phyloP scores from a whole-genome alignment of 2,113 vertebrate genomes.

The Gobiocypris rarus region DNA sequence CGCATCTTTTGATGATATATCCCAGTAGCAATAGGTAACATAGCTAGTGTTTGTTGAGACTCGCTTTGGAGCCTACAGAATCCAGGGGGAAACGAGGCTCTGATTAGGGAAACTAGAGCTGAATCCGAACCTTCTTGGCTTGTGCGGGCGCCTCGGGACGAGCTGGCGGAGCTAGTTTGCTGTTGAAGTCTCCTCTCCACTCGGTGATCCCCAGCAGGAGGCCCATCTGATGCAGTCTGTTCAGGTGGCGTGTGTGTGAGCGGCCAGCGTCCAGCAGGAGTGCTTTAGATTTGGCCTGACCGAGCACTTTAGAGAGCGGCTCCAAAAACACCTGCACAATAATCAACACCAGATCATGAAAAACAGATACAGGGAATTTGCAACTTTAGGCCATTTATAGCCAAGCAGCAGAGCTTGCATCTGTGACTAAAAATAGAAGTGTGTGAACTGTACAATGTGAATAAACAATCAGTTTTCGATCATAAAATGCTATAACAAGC shows the following conservation, averaged over 20 bases:
- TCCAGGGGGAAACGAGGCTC: background rate
- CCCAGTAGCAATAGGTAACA: no score
- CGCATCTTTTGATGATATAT: no score
- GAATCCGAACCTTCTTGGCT: background rate
- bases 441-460: no score
- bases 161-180: slow-evolving; percentile 63
- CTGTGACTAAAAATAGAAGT: no score
- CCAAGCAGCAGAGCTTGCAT: no score
- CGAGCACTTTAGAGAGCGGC: slow-evolving; percentile 75
- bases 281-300: slow-evolving; percentile 77
- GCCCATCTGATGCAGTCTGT: slow-evolving; percentile 77
- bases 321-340: slow-evolving; percentile 76
- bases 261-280: slow-evolving; percentile 69
- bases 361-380: no score
- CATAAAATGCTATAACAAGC: no score
- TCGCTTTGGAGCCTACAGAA: background rate
- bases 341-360: background rate
- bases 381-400: no score
- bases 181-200: slow-evolving; percentile 76
- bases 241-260: slow-evolving; percentile 66
- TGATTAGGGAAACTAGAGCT: background rate
- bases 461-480: no score
- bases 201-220: slow-evolving; percentile 78
- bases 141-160: background rate
- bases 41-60: no score